Percentiles rank a stretch among this genome's conserved stretches.
Conservation (phyloP, 2,888 invertebrate species). For the Sepioteuthis lessoniana region DNA sequence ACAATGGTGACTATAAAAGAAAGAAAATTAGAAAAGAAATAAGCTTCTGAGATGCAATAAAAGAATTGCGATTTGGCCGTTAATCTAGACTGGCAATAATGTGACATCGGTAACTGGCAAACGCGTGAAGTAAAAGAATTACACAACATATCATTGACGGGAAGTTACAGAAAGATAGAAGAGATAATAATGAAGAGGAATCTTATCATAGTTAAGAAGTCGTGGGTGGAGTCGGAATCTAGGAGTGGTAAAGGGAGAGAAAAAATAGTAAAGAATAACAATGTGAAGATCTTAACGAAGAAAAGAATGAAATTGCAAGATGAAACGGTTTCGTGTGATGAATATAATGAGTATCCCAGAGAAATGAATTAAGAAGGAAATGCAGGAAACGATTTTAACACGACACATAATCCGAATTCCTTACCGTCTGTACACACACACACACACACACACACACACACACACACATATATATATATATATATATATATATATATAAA, state of each 20-base stretch:
- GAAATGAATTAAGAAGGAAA: background rate
- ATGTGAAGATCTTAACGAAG: background rate
- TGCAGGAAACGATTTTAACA: background rate
- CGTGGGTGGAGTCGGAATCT: background rate
- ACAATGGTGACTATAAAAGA: no score
- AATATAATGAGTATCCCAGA: background rate
- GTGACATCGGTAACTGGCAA: no score
- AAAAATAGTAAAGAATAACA: background rate
- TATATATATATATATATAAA: constrained; percentile 33
- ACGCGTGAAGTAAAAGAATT: background rate
- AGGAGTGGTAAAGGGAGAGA: background rate
- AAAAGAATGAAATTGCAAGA: background rate
- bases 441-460: background rate
- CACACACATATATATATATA: background rate
- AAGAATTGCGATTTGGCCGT: no score
- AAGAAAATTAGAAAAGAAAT: no score
- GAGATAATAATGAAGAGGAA: background rate
- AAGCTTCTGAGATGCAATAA: no score
- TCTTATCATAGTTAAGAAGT: background rate
- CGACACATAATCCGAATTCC: background rate
- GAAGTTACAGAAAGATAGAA: background rate
- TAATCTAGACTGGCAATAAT: no score
- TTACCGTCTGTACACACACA: background rate
- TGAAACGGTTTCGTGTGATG: background rate
- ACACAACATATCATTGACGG: background rate